Evolutionary conservation across 2,797 vertebrate genomes (phyloP).

Genomic region (Rhodeus uyekii): DNA sequence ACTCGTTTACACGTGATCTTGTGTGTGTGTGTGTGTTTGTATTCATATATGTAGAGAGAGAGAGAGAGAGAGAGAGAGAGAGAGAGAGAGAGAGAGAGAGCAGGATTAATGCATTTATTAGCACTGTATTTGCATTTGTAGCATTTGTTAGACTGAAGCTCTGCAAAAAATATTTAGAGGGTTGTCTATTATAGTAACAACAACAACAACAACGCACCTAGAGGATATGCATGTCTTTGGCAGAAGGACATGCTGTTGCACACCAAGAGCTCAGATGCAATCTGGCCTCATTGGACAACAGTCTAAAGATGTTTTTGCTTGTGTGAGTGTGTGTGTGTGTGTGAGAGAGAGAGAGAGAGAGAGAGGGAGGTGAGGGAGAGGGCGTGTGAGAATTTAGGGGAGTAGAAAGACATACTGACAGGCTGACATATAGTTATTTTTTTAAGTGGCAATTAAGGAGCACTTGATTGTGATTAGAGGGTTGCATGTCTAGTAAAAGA

Average conservation of each 20-base stretch:
- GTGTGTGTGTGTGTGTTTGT: no score
- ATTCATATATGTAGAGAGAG: no score
- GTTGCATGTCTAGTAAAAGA: not conserved
- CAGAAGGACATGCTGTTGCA: conserved; percentile 36
- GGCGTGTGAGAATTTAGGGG: not conserved
- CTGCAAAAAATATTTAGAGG: not conserved
- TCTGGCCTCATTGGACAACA: conserved; percentile 65
- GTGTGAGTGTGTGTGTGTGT: conserved; percentile 27
- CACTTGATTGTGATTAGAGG: not conserved
- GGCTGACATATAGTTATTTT: conserved; percentile 6
- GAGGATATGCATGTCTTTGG: conserved; percentile 26
- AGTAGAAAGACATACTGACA: not conserved
- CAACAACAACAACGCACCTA: conserved; percentile 47
- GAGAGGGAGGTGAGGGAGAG: not conserved
- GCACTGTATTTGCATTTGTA: no score
- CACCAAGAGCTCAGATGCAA: conserved; percentile 46
- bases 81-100: no score
- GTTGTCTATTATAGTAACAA: conserved; percentile 13
- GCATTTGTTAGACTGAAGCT: not conserved
- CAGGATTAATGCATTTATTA: no score
- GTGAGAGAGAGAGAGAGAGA: not conserved
- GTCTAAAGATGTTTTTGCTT: conserved; percentile 43
- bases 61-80: no score
- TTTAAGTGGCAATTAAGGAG: not conserved
- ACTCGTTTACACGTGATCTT: no score